Percentiles rank a stretch among this genome's conserved stretches.
Conservation (phyloP, 2,888 invertebrate genomes). For the Cepaea hortensis region DNA sequence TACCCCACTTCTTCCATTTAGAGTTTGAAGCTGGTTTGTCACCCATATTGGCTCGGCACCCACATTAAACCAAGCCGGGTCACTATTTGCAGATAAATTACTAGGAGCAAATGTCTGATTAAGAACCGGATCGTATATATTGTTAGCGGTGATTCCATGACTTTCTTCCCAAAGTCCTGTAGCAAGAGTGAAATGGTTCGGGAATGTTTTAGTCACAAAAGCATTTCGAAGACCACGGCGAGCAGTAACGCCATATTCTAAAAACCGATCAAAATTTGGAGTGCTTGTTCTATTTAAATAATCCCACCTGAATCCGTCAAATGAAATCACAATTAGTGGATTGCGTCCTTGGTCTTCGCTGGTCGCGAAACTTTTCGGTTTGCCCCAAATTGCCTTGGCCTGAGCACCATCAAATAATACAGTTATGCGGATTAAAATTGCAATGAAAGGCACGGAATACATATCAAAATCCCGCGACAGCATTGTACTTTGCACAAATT, state of each 20-base stretch:
- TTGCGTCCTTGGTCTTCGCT: not conserved
- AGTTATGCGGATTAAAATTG: too few relatives aligned
- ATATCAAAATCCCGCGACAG: too few relatives aligned
- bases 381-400: slow-evolving; percentile 12
- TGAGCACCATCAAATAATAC: not conserved
- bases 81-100: slow-evolving; percentile 58
- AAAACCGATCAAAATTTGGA: slow-evolving; percentile 80
- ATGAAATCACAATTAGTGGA: slow-evolving; percentile 80
- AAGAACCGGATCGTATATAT: slow-evolving; percentile 79
- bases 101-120: slow-evolving; percentile 60
- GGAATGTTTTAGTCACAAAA: slow-evolving; percentile 83
- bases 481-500: too few relatives aligned
- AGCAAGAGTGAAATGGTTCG: slow-evolving; percentile 85
- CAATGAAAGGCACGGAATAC: too few relatives aligned
- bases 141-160: slow-evolving; percentile 84
- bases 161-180: slow-evolving; percentile 81
- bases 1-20: slow-evolving; percentile 80
- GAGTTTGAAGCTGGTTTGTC: slow-evolving; percentile 79
- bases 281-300: slow-evolving; percentile 79
- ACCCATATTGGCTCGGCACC: slow-evolving; percentile 76
- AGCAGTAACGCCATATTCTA: slow-evolving; percentile 80
- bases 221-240: slow-evolving; percentile 77
- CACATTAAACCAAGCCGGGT: slow-evolving; percentile 76
- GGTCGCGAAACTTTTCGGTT: not conserved
- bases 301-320: slow-evolving; percentile 85